Evolutionary conservation across 2,113 vertebrate species (phyloP), one percentile per base, ranked within the genome.

Genomic region (Passer domesticus): DNA sequence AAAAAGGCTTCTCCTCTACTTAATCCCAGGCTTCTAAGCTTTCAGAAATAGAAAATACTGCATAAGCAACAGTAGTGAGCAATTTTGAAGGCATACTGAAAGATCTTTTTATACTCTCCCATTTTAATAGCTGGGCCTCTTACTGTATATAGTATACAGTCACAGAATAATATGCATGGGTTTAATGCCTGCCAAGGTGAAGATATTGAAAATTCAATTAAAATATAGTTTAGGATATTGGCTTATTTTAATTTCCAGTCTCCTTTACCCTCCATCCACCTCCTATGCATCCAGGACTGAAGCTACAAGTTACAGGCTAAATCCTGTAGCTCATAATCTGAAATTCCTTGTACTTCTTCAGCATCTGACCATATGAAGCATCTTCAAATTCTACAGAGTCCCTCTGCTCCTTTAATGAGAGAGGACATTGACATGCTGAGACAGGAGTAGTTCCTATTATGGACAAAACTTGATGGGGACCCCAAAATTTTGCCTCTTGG

Each of bases 201-300:
- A 89, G 79, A 94, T 96, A 97, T 49, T 96, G 95, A 97, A 97
- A 96, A 96, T 92, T 85, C 93, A 92, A 96, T 97, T 97, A 97
- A 90, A 94, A 90, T 87, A 87, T 59, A 96, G 90, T 97, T 96
- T 94, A 72, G 78, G 50, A 89, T 92, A 97, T 94, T 88, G 73
- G 50, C 41, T 91, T 94, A 85, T 87, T 94, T 95, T 97, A 92
- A 96, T 92, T 95, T 95, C 43, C 59, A 92, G 49, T 19, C 86
- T 82, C 56, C 72, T 78, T 75, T 89, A 39, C 58, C 23, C 64
- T 77, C 63, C 50, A 63, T 49, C 21, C 30, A 64, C 56, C 59
- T 88, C n/a, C 56, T 76, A 21, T 39, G 52, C 49, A 60, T 72
- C 49, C 68, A 87, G 49, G 31, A 92, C 25, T 82, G 56, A 92